phyloP scores from a whole-genome alignment of 1,140 invertebrate genomes.

The Leptinotarsa defecta region DNA sequence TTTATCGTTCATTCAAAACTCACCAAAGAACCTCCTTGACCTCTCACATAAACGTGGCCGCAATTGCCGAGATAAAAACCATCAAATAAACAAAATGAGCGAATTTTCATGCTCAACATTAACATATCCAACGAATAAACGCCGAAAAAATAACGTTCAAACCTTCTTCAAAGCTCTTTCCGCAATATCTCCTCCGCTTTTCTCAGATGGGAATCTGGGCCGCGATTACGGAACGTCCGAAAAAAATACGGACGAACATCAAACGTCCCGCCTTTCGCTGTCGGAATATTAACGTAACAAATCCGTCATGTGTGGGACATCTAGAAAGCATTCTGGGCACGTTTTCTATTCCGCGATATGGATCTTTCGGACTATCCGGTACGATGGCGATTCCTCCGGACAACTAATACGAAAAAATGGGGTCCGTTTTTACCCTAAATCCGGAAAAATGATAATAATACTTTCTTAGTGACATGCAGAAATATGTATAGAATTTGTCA shows the following conservation, averaged over 20 bases:
- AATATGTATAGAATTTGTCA: too few relatives aligned
- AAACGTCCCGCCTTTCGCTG: slow-evolving; percentile 31
- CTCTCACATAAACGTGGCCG: slow-evolving; percentile 3
- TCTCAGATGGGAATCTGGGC: slow-evolving; percentile 2
- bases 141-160: slow-evolving; percentile 7
- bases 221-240: slow-evolving; percentile 4
- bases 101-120: slow-evolving; percentile 19
- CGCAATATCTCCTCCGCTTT: neutral
- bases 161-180: slow-evolving; percentile 8
- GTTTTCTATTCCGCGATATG: slow-evolving; percentile 19
- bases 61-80: slow-evolving; percentile 15
- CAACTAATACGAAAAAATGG: neutral
- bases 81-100: slow-evolving; percentile 9
- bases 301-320: slow-evolving; percentile 39
- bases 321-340: slow-evolving; percentile 36
- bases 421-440: neutral
- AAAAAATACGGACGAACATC: slow-evolving; percentile 22
- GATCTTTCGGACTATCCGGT: neutral
- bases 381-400: neutral
- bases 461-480: too few relatives aligned
- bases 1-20: neutral
- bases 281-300: slow-evolving; percentile 33
- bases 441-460: too few relatives aligned
- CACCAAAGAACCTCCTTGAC: slow-evolving; percentile 1
- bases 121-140: slow-evolving; percentile 2